These are phyloP conservation scores for Holcopasites calliopsidis DNA, from an alignment of 1,140 invertebrate species.

Conservation along the genomic window DNA sequence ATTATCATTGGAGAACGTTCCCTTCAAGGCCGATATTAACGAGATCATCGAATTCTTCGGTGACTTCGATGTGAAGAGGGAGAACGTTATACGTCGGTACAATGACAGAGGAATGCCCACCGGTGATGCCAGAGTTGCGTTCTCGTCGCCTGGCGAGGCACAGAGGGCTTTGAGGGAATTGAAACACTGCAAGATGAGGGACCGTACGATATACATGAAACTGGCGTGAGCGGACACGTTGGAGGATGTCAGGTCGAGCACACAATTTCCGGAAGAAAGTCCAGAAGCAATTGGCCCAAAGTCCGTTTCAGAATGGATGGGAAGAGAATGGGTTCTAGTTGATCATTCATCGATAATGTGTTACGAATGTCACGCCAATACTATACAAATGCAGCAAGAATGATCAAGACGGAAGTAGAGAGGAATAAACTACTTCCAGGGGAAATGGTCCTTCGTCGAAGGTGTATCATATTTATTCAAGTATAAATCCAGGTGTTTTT, in stretches of 20 bases:
- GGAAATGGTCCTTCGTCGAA: not conserved
- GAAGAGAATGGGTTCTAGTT: no score
- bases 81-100: constrained; percentile 90
- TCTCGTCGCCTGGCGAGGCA: constrained; percentile 87
- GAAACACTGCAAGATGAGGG: constrained; percentile 80
- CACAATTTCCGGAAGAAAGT: not conserved
- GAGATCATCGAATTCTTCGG: constrained; percentile 94
- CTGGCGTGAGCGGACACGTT: constrained; percentile 64
- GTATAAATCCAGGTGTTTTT: not conserved
- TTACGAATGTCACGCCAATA: constrained; percentile 4
- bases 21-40: constrained; percentile 90
- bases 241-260: not conserved
- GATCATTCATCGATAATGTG: not conserved
- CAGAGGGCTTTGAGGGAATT: constrained; percentile 85
- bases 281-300: not conserved
- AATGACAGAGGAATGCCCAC: constrained; percentile 92
- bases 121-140: constrained; percentile 93
- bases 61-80: constrained; percentile 86
- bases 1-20: constrained; percentile 90
- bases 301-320: no score
- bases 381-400: not conserved
- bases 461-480: not conserved
- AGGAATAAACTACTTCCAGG: not conserved
- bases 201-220: constrained; percentile 81
- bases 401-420: not conserved